Evolutionary conservation across 2,113 vertebrate genomes (phyloP), one percentile per base, ranked within the genome.

Genomic region (Nesoenas mayeri): DNA sequence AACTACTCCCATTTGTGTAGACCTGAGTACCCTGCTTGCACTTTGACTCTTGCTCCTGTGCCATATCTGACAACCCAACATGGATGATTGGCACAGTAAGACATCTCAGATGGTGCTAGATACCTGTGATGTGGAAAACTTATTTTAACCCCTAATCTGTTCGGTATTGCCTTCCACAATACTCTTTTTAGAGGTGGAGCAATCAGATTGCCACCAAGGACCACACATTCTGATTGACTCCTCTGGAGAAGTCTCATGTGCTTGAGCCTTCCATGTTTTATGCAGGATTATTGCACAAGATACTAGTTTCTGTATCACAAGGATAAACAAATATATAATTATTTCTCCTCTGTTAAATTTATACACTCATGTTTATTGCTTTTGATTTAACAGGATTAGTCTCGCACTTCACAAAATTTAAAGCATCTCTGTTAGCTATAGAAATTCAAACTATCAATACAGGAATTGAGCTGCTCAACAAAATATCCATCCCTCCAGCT

Each of bases 401-500:
- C 87, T 85, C 62, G 72, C 78, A 87, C 58, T 58, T 94, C 70
- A 89, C 73, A 93, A 91, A 95, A 94, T 95, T 93, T 96, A 85
- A 96, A 47, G 36, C 81, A 10, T 77, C 40, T 89, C 44, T 29
- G 6, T 32, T 89, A 70, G 47, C 25, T 54, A 36, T n/a, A 94
- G 79, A 83, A 93, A 85, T 70, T 81, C 54, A 50, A 79, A 79
- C 62, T 58, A 77, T 72, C 79, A 79, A 73, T 69, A 51, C 6
- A 65, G 58, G 74, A 88, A 62, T 82, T 72, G 57, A 79, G 40
- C 36, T 75, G 34, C 44, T 91, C 79, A 50, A 57, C 82, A 72
- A 92, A 89, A 75, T n/a, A 82, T 5, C 29, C 38, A 36, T 32
- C 9, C 11, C 17, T 51, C 8, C 24, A 79, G 36, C 25, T 88